Conservation (phyloP, 2,113 vertebrate species). For the Lucifuga dentata region DNA sequence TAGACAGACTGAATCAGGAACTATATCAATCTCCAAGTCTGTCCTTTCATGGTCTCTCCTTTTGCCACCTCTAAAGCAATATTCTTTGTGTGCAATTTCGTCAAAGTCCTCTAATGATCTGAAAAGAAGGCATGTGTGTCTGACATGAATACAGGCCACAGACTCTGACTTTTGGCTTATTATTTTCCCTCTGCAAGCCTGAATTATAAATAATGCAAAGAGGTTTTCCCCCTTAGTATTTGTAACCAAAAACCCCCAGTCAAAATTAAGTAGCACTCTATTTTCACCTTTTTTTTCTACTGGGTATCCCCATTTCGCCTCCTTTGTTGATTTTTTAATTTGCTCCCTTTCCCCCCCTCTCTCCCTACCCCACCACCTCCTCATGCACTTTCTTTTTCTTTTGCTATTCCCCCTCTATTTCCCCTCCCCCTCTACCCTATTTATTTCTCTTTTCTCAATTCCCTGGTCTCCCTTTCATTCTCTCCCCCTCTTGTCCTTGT, state of each 20-base stretch:
- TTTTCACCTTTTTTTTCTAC: constrained; percentile 10
- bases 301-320: constrained; percentile 32
- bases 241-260: constrained; percentile 12
- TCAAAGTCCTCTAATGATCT: constrained; percentile 49
- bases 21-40: background rate
- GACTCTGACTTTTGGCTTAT: constrained; percentile 54
- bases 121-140: constrained; percentile 34
- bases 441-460: constrained; percentile 56
- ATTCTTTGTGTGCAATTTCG: constrained; percentile 47
- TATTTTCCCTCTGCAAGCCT: constrained; percentile 57
- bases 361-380: constrained; percentile 40
- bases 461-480: constrained; percentile 40
- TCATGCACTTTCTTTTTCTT: constrained; percentile 36
- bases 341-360: background rate
- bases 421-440: constrained; percentile 51
- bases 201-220: constrained; percentile 78
- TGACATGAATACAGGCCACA: constrained; percentile 71
- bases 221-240: constrained; percentile 50
- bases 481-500: constrained; percentile 64
- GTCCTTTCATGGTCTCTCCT: constrained; percentile 18
- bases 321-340: constrained; percentile 66
- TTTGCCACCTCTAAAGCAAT: constrained; percentile 18
- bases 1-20: background rate
- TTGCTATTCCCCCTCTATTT: constrained; percentile 2
- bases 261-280: constrained; percentile 31